Percentiles rank a stretch among this genome's conserved stretches.
Conservation (phyloP, 2,797 vertebrate genomes). For the Diglossa cyanea region DNA sequence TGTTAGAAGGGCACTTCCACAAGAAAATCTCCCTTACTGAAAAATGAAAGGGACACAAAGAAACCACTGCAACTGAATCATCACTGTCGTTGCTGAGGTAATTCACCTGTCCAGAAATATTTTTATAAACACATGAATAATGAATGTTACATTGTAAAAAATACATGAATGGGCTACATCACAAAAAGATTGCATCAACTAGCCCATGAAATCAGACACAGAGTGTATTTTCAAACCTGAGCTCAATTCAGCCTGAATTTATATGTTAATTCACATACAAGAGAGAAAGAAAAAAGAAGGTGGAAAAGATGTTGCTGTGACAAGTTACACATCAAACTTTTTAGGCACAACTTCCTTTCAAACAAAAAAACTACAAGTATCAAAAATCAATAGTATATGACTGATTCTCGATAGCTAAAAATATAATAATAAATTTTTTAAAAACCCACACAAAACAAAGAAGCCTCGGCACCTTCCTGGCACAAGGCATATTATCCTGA, state of each 20-base stretch:
- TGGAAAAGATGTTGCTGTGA: neutral
- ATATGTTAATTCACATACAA: neutral
- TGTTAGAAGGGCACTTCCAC: slow-evolving; percentile 18
- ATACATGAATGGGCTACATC: neutral
- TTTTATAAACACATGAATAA: slow-evolving; percentile 8
- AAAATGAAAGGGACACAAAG: neutral
- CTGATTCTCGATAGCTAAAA: neutral
- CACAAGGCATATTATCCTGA: neutral
- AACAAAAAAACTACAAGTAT: neutral
- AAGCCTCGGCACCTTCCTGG: neutral
- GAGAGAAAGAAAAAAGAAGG: neutral
- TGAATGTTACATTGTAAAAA: neutral
- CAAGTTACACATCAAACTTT: neutral
- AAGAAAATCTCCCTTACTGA: neutral
- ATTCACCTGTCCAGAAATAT: neutral
- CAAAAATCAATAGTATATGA: neutral
- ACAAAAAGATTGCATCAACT: neutral
- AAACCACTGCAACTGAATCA: neutral
- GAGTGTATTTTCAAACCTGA: neutral
- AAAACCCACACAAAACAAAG: neutral
- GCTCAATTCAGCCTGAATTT: neutral
- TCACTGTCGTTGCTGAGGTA: neutral
- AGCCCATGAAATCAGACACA: neutral
- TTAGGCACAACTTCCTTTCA: neutral
- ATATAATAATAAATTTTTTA: neutral